phyloP scores from a whole-genome alignment of 2,113 vertebrate species.

The Peromyscus maniculatus region DNA sequence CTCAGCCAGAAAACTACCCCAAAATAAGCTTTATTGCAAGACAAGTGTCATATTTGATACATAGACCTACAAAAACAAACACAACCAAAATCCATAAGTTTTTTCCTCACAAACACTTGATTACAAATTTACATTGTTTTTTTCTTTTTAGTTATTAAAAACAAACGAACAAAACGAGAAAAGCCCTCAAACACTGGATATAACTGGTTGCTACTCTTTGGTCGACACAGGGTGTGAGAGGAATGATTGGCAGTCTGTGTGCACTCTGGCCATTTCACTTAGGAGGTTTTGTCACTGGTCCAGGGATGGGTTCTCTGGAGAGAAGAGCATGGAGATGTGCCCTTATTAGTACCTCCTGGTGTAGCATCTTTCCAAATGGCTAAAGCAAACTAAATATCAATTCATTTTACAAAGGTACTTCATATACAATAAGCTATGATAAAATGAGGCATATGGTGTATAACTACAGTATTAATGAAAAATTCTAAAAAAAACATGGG shows the following conservation, averaged over 20 bases:
- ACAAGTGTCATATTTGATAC: conserved; percentile 86
- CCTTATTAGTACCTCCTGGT: conserved; percentile 82
- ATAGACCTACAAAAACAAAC: conserved; percentile 84
- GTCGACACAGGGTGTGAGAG: conserved; percentile 81
- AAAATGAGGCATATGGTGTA: conserved; percentile 86
- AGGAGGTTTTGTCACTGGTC: conserved; percentile 76
- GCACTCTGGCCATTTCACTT: conserved; percentile 82
- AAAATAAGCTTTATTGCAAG: conserved; percentile 92
- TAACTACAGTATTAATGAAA: conserved; percentile 90
- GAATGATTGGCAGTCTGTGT: conserved; percentile 71
- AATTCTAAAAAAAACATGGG: conserved; percentile 84
- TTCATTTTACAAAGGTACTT: conserved; percentile 87
- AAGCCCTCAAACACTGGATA: conserved; percentile 77
- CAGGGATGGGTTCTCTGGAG: conserved; percentile 81
- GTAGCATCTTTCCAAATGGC: conserved; percentile 77
- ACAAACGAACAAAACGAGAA: conserved; percentile 60
- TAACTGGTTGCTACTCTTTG: conserved; percentile 84
- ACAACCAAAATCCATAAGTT: conserved; percentile 79
- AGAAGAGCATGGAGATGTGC: conserved; percentile 76
- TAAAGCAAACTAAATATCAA: conserved; percentile 87
- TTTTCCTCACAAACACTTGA: conserved; percentile 85
- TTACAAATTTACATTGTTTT: conserved; percentile 86
- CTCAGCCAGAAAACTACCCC: conserved; percentile 80
- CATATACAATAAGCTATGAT: conserved; percentile 88
- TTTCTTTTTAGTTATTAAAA: conserved; percentile 77